Evolutionary conservation across 2,113 vertebrate genomes (phyloP).

Genomic region (Campylomormyrus tamandua): DNA sequence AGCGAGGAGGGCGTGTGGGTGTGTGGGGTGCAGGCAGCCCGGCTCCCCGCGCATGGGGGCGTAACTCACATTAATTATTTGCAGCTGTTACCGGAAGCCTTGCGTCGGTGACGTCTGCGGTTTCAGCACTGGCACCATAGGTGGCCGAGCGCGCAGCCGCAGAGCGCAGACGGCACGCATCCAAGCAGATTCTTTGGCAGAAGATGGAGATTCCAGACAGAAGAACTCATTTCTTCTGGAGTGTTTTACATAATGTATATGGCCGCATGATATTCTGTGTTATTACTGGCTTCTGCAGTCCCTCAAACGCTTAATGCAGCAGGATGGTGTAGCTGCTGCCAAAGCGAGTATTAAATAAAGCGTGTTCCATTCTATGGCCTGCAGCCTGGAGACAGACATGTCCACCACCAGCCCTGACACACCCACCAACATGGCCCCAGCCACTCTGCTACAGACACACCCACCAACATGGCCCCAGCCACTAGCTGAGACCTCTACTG

Average conservation of each 20-base stretch:
- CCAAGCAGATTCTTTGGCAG: slow-evolving; percentile 34
- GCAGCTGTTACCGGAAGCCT: slow-evolving; percentile 40
- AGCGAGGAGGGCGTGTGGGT: not conserved
- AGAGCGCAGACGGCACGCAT: slow-evolving; percentile 19
- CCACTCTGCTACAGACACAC: no score
- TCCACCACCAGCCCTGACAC: no score
- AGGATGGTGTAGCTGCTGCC: slow-evolving; percentile 20
- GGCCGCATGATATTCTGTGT: slow-evolving; percentile 30
- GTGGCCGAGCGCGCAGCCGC: not conserved
- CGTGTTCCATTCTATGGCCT: not conserved
- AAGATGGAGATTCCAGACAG: slow-evolving; percentile 34
- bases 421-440: no score
- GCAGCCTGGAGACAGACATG: not conserved
- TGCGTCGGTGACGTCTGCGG: not conserved
- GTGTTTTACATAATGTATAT: slow-evolving; percentile 12
- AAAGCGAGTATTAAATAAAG: not conserved
- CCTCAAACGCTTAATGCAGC: slow-evolving; percentile 16
- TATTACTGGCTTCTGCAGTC: slow-evolving; percentile 24
- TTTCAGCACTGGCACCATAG: slow-evolving; percentile 3
- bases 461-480: no score
- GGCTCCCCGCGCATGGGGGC: slow-evolving; percentile 13
- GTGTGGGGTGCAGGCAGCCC: slow-evolving; percentile 20
- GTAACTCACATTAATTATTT: slow-evolving; percentile 33
- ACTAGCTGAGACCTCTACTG: no score
- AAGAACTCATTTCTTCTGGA: slow-evolving; percentile 19